Evolutionary conservation across 1,140 invertebrate genomes (phyloP), one percentile per base, ranked within the genome.

Genomic region (Drosophila takahashii): DNA sequence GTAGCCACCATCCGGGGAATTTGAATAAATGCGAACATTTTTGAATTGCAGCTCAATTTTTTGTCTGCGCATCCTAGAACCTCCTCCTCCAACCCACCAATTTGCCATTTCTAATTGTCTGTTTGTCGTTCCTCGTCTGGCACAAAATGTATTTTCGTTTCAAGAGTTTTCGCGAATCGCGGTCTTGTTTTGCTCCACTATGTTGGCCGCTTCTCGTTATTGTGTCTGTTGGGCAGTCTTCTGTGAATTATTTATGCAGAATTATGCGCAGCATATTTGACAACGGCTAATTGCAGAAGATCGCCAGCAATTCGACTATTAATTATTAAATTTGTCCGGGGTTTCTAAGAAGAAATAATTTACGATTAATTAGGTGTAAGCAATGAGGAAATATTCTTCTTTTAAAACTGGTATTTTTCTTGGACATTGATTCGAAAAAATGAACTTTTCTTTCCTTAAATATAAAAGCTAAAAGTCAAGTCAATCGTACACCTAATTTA

Each of bases 11-110:
- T 71, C 44, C 58, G 71, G 72, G 75, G 65, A 75, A 61, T 76
- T 86, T 80, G 64, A 86, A 79, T 83, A 81, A 87, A 89, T 83
- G 70, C 79, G 61, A 77, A 89, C 66, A 86, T 79, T 67, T 64
- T 79, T 45, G 61, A 77, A 65, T 72, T 79, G 32, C 60, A 62
- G 41, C 57, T 64, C 36, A 74, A 78, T 58, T 54, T 48, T 56
- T 58, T 48, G 36, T 44, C 42, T 45, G 29, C 18, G 7, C 41
- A 42, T 59, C 27, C 39, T 44, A 29, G 18, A 22, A 15, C 11
- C 22, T n/a, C 47, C 44, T 51, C 42, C 62, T 37, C 32, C 27
- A 5, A 42, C 34, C 62, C 52, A 11, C 1, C 22, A 22, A 57
- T 26, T n/a, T 32, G 13, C 26, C 39, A 60, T 62, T 48, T 62